These are phyloP conservation scores for Paradisaea rubra DNA, from an alignment of 2,113 vertebrate genomes.

Conservation along the genomic window DNA sequence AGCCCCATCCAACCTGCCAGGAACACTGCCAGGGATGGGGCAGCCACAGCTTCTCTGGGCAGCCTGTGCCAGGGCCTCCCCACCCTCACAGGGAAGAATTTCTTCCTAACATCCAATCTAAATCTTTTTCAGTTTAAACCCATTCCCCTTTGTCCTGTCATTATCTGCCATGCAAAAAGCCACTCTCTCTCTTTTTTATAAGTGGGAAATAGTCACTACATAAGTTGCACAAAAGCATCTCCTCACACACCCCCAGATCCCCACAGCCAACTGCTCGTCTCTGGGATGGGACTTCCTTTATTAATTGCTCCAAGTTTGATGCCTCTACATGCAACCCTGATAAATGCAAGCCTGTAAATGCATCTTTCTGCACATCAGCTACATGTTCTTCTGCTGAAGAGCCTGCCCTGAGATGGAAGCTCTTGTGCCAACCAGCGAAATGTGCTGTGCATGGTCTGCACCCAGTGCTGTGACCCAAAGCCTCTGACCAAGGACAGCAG, in stretches of 20 bases:
- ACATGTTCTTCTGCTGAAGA: background rate
- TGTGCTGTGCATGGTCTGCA: background rate
- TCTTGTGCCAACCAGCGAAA: background rate
- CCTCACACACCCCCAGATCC: background rate
- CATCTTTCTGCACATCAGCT: background rate
- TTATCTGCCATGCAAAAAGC: background rate
- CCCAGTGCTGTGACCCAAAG: background rate
- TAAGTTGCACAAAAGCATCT: background rate
- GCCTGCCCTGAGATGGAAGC: background rate
- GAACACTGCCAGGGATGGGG: background rate
- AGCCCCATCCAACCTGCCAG: background rate
- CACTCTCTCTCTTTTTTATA: background rate
- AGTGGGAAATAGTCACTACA: background rate
- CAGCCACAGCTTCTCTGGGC: background rate
- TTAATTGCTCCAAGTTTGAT: background rate
- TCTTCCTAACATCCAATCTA: no score
- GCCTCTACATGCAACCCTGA: background rate
- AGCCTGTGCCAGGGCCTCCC: background rate
- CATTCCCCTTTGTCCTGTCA: background rate
- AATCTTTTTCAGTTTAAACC: background rate
- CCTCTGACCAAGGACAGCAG: background rate
- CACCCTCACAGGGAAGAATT: background rate
- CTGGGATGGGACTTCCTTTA: background rate
- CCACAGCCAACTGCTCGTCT: background rate
- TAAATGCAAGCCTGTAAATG: background rate